Percentiles rank a stretch among this genome's conserved stretches.
Evolutionary conservation across 2,888 invertebrate genomes (phyloP).

Genomic region (Leptogaster cylindrica): DNA sequence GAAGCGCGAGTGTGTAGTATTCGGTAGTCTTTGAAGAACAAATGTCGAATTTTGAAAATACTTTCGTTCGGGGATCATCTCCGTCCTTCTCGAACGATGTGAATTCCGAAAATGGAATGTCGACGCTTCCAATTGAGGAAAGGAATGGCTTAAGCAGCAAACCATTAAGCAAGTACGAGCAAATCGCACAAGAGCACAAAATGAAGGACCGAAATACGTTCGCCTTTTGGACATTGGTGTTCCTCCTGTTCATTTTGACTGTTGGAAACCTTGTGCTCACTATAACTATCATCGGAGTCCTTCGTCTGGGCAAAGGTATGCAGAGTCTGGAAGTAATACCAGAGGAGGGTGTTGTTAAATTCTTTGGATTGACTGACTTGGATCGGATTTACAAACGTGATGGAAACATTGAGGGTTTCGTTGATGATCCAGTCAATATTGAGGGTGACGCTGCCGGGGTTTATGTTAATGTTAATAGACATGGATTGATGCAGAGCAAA

Average conservation of each 20-base stretch:
- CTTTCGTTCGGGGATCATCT: slow-evolving; percentile 58
- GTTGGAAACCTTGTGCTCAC: slow-evolving; percentile 82
- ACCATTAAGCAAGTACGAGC: background rate
- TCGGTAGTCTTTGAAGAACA: too few relatives aligned
- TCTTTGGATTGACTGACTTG: slow-evolving; percentile 78
- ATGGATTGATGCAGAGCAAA: slow-evolving; percentile 61
- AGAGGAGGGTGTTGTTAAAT: slow-evolving; percentile 76
- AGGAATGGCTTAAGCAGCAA: slow-evolving; percentile 4
- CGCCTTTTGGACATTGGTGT: slow-evolving; percentile 80
- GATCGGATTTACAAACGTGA: slow-evolving; percentile 78
- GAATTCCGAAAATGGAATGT: slow-evolving; percentile 56
- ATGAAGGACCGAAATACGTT: slow-evolving; percentile 63
- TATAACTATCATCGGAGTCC: slow-evolving; percentile 78
- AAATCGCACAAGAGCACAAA: background rate
- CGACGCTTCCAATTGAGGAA: slow-evolving; percentile 48
- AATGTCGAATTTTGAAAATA: slow-evolving; percentile 58
- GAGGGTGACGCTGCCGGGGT: slow-evolving; percentile 56
- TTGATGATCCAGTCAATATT: slow-evolving; percentile 65
- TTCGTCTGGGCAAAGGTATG: slow-evolving; percentile 82
- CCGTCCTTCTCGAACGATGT: slow-evolving; percentile 59
- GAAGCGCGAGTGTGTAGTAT: too few relatives aligned
- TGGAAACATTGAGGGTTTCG: slow-evolving; percentile 69
- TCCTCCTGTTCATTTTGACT: slow-evolving; percentile 73
- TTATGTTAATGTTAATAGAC: slow-evolving; percentile 60
- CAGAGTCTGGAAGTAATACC: slow-evolving; percentile 83